Percentiles rank a stretch among this genome's conserved stretches.
These are phyloP conservation scores for Battus philenor DNA, from an alignment of 1,140 invertebrate species.

Conservation along the genomic window DNA sequence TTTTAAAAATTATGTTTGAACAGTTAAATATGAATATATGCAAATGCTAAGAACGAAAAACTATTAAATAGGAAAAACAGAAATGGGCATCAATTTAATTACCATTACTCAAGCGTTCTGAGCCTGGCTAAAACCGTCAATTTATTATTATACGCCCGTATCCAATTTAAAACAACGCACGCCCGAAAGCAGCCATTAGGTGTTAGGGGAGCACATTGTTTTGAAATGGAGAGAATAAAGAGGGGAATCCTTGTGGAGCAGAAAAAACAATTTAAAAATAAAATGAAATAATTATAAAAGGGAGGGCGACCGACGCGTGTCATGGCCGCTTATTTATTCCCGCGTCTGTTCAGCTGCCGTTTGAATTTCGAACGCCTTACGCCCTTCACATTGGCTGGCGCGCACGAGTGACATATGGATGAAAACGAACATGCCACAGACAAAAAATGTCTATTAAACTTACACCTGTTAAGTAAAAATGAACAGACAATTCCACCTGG, in stretches of 20 bases:
- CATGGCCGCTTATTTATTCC: conserved; percentile 64
- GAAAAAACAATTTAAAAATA: conserved; percentile 76
- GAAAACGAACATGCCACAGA: conserved; percentile 24
- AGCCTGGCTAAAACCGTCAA: conserved; percentile 67
- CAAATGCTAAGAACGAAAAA: no score
- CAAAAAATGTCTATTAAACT: conserved; percentile 26
- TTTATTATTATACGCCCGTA: conserved; percentile 73
- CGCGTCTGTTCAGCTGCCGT: conserved; percentile 58
- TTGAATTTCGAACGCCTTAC: conserved; percentile 52
- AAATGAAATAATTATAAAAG: conserved; percentile 74
- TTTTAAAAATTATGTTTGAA: no score
- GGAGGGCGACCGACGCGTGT: conserved; percentile 63
- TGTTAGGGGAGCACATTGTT: conserved; percentile 60
- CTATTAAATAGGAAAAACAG: conserved; percentile 32
- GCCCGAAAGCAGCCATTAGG: conserved; percentile 50
- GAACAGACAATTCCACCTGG: conserved; percentile 6
- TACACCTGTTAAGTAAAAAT: conserved; percentile 28
- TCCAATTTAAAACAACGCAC: conserved; percentile 73
- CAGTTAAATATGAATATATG: no score
- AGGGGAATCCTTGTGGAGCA: conserved; percentile 59
- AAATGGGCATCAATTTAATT: conserved; percentile 69
- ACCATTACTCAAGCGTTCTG: conserved; percentile 63
- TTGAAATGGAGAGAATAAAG: conserved; percentile 48
- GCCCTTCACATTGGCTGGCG: conserved; percentile 25
- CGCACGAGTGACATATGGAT: conserved; percentile 50